These are phyloP conservation scores for Bovichtus diacanthus DNA, from an alignment of 2,797 vertebrate species.

Conservation along the genomic window DNA sequence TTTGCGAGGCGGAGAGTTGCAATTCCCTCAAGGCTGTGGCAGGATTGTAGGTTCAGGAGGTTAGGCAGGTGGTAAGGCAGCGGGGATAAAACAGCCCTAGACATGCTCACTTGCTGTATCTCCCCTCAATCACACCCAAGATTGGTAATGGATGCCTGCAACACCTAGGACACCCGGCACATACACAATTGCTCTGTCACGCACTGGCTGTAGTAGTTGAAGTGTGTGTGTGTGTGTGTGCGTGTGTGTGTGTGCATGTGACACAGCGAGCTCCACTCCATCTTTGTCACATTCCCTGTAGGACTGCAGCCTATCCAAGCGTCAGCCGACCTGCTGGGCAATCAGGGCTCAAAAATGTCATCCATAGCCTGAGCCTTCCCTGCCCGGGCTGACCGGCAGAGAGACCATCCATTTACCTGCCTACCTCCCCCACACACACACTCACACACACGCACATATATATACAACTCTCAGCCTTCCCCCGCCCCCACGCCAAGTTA, in stretches of 20 bases:
- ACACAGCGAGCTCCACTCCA: conserved; percentile 56
- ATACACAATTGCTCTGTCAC: neutral
- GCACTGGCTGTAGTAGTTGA: neutral
- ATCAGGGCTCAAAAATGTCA: conserved; percentile 80
- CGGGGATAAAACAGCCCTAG: conserved; percentile 70
- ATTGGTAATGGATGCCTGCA: conserved; percentile 62
- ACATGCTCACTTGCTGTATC: conserved; percentile 65
- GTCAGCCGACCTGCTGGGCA: conserved; percentile 74
- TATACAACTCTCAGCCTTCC: neutral
- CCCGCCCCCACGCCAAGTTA: neutral
- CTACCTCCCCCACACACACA: neutral
- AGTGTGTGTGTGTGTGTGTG: conserved; percentile 27
- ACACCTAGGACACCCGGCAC: conserved; percentile 51
- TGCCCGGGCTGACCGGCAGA: conserved; percentile 46
- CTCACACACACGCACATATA: conserved; percentile 26
- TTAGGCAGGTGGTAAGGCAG: conserved; percentile 68
- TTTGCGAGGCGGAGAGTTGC: conserved; percentile 49
- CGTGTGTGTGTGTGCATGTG: conserved; percentile 20
- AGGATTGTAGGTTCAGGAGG: conserved; percentile 63
- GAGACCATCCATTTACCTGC: conserved; percentile 63
- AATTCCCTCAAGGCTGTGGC: conserved; percentile 50
- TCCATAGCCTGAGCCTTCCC: conserved; percentile 54
- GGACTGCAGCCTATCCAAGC: conserved; percentile 67
- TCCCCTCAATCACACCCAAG: conserved; percentile 65
- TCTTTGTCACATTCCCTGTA: conserved; percentile 73